phyloP scores from a whole-genome alignment of 2,888 invertebrate genomes.

The Ptychoptera contaminata region DNA sequence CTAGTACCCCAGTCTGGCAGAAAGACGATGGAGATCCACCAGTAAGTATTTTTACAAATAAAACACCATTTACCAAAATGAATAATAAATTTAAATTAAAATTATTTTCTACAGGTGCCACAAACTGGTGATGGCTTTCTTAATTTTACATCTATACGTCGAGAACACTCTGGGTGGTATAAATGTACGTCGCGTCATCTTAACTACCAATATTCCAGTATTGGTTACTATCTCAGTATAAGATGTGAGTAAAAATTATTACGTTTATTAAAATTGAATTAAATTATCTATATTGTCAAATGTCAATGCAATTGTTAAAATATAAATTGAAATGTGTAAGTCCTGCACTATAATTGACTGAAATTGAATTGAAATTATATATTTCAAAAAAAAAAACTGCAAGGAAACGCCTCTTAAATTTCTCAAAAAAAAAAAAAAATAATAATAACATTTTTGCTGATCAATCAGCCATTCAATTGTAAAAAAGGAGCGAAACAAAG shows the following conservation, averaged over 20 bases:
- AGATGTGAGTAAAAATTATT: conserved; percentile 48
- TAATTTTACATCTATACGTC: conserved; percentile 64
- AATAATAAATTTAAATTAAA: neutral
- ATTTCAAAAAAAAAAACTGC: too few relatives aligned
- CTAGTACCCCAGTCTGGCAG: conserved; percentile 72
- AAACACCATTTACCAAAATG: neutral
- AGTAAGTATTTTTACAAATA: conserved; percentile 27
- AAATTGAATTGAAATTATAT: too few relatives aligned
- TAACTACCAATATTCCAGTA: conserved; percentile 71
- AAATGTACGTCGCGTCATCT: conserved; percentile 75
- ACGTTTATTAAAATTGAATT: neutral
- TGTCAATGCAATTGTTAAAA: too few relatives aligned
- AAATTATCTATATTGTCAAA: too few relatives aligned
- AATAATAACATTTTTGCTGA: too few relatives aligned
- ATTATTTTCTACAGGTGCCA: conserved; percentile 32
- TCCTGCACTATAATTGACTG: too few relatives aligned
- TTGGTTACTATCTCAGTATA: conserved; percentile 80
- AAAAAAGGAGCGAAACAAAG: too few relatives aligned
- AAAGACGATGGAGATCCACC: conserved; percentile 40
- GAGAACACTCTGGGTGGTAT: conserved; percentile 84
- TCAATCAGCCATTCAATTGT: too few relatives aligned
- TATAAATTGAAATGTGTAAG: too few relatives aligned
- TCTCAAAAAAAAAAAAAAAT: too few relatives aligned
- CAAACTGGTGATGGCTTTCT: conserved; percentile 65
- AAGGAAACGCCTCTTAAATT: too few relatives aligned